A percentile compares a stretch with the other conserved stretches of the same genome.
Evolutionary conservation across 2,888 invertebrate species (phyloP).

Genomic region (Bombylius discolor): DNA sequence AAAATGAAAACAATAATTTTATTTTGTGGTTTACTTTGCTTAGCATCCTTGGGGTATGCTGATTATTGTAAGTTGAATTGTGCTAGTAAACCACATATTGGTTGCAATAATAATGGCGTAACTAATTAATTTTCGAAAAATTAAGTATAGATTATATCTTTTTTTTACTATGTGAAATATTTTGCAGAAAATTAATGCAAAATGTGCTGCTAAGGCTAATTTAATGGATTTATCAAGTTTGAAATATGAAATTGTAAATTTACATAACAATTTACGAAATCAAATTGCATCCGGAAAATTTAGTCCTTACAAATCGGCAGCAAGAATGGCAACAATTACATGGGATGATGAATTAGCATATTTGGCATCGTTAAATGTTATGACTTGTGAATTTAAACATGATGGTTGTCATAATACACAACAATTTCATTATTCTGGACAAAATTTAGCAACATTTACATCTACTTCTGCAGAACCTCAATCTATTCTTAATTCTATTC

Average conservation of each 20-base stretch:
- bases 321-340: slow-evolving; percentile 14
- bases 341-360: slow-evolving; percentile 30
- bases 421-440: slow-evolving; percentile 25
- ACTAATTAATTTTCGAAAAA: not conserved
- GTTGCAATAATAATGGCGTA: slow-evolving; percentile 1
- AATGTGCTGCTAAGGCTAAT: not conserved
- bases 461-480: not conserved
- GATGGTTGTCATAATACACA: slow-evolving; percentile 30
- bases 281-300: slow-evolving; percentile 14
- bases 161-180: not conserved
- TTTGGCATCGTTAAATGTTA: slow-evolving; percentile 28
- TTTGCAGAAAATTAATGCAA: not conserved
- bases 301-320: slow-evolving; percentile 8
- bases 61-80: no score
- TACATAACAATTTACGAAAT: slow-evolving; percentile 16
- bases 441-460: slow-evolving; percentile 19
- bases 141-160: not conserved
- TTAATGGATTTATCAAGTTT: not conserved
- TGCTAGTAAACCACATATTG: not conserved
- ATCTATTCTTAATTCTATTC: not conserved
- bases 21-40: no score
- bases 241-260: not conserved
- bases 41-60: no score
- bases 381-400: slow-evolving; percentile 28
- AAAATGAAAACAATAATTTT: no score